These are phyloP conservation scores for Pardalotus punctatus DNA, from an alignment of 2,113 vertebrate species.

Conservation along the genomic window DNA sequence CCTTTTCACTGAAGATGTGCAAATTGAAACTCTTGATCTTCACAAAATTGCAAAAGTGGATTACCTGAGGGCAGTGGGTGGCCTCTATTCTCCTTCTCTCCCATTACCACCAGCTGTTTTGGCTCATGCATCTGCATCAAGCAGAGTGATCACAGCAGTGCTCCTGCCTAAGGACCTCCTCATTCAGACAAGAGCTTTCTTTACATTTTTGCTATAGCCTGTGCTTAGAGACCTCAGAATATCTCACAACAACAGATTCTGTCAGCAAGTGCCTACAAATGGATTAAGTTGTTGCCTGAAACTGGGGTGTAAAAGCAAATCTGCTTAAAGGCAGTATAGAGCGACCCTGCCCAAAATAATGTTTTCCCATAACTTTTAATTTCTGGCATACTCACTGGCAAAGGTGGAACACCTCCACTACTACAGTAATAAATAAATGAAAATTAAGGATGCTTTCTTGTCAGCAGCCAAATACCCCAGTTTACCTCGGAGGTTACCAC, in stretches of 20 bases:
- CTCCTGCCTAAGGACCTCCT: neutral
- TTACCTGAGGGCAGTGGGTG: neutral
- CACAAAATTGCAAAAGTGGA: neutral
- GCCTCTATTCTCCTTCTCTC: neutral
- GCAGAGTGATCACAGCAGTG: neutral
- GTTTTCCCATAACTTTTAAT: neutral
- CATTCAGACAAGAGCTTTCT: neutral
- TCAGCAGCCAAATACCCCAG: neutral
- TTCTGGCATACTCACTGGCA: neutral
- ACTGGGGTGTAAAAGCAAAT: neutral
- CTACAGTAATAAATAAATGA: neutral
- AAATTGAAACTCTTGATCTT: neutral
- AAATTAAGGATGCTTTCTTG: neutral
- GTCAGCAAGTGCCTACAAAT: neutral
- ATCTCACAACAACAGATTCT: neutral
- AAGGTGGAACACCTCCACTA: neutral
- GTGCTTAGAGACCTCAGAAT: neutral
- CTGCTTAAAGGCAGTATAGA: neutral
- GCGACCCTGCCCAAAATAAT: neutral
- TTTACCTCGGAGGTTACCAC: neutral
- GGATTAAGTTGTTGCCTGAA: neutral
- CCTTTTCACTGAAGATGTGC: neutral
- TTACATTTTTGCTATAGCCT: neutral
- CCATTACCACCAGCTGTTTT: neutral
- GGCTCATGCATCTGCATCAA: neutral